A percentile compares a stretch with the other conserved stretches of the same genome.
phyloP scores from a whole-genome alignment of 2,797 vertebrate species.

The Squalus acanthias region DNA sequence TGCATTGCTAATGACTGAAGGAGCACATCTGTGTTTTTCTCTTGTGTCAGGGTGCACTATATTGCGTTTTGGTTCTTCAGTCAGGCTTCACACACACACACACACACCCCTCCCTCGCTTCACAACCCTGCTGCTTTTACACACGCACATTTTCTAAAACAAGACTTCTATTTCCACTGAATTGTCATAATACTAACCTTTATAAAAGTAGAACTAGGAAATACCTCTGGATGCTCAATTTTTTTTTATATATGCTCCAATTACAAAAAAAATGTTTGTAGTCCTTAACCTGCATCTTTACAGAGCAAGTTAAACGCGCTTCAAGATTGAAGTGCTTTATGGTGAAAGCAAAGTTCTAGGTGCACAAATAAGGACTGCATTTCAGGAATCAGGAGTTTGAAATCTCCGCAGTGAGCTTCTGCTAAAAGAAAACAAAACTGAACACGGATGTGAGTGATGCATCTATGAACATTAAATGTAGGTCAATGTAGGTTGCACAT shows the following conservation, averaged over 20 bases:
- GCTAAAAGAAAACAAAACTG: not conserved
- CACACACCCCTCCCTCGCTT: too few relatives aligned
- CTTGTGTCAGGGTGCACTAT: not conserved
- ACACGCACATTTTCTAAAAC: not conserved
- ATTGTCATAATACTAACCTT: not conserved
- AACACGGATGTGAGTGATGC: not conserved
- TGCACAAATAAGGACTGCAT: not conserved
- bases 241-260: not conserved
- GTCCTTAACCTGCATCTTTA: not conserved
- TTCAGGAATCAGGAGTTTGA: not conserved
- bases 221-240: not conserved
- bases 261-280: not conserved
- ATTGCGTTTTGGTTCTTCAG: conserved; percentile 9
- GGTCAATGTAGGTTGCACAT: not conserved
- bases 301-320: not conserved
- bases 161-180: not conserved
- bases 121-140: not conserved
- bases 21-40: conserved; percentile 4
- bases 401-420: not conserved
- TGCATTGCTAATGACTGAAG: conserved; percentile 25
- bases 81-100: not conserved
- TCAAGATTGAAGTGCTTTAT: not conserved
- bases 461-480: not conserved
- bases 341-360: not conserved
- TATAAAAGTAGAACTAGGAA: not conserved